Evolutionary conservation across 2,113 vertebrate genomes (phyloP), one percentile per base, ranked within the genome.

Genomic region (Rana temporaria): DNA sequence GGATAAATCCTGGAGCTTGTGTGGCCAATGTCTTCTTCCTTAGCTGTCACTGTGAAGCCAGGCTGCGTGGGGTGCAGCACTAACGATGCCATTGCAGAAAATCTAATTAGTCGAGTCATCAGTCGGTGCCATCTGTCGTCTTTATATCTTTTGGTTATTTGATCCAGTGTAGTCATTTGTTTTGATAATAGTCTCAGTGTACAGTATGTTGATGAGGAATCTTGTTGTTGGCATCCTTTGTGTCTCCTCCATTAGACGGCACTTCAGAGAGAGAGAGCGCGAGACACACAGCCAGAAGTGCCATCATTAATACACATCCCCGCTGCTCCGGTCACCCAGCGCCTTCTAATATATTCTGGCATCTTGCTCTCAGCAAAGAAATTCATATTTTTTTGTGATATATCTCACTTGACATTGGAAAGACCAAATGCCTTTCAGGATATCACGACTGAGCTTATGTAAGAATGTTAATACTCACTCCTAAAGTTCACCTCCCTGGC

Each of bases 61-160:
- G 26, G 70, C 53, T 82, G n/a, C 19, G 26, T 30, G 32, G 38
- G 62, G 48, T 64, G 15, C 55, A 4, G 34, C 26, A 68, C 63
- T 52, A 83, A 60, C 66, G 57, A 68, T 83, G 67, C 69, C n/a
- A 75, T 76, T 76, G 32, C 11, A 60, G 72, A 52, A 59, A 24
- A 60, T 75, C 30, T 76, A 67, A 76, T 83, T 76, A 76, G 81
- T 18, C 19, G 20, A 30, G n/a, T 42, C 52, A 64, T 76, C 76
- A 67, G 81, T 53, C 24, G 7, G 59, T 65, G 62, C 81, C 81
- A 83, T 83, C 81, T 83, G 81, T 32, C 18, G 63, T 68, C 81
- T 66, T 55, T 24, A 8, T 76, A 76, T 83, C 80, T 83, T 83
- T 75, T 63, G 80, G 81, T 83, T 83, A 76, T 83, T 75, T 76